Evolutionary conservation across 2,888 invertebrate genomes (phyloP), one percentile per base, ranked within the genome.

Genomic region (Pyrocoelia pectoralis): DNA sequence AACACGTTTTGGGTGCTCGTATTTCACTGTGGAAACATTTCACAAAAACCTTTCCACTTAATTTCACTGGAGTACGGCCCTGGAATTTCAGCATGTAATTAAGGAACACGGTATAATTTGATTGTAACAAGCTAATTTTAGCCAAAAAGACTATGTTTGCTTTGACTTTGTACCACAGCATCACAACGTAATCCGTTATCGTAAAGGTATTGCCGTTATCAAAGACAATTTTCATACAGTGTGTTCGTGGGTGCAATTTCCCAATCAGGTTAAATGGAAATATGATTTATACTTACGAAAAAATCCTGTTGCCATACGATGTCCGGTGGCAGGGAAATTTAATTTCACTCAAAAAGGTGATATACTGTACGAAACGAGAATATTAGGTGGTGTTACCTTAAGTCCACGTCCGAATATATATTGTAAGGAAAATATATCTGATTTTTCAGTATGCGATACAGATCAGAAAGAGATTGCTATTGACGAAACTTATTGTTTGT

Each of bases 121-220:
- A 9, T 40, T n/a, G 15, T 24, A 24, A 24, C 24, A 3, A 24
- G 6, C 14, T 61, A 28, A 65, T 81, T 83, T 70, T 77, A 91
- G 97, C 81, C 98, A 98, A 83, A 97, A 97, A 76, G 98, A 98
- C 87, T 98, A 94, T 78, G 90, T 97, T 5, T 98, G 98, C 77
- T 97, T 97, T 74, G 97, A 98, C 78, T 96, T 98, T 79, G 90
- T 97, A 53, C 95, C 96, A 0, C 89, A 95, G 59, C 97, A 98
- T 84, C 97, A 97, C 79, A 98, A 97, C 79, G 86, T 98, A 61
- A 96, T 98, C 71, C 85, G 98, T 71, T 98, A 93, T 81, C 87
- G 95, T 33, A 91, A 89, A 81, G 95, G 95, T 4, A 77, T 94
- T 52, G 95, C 95, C 1, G 93, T 95, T 71, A 96, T 95, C 56